phyloP scores from a whole-genome alignment of 2,113 vertebrate genomes.

The Phocoena phocoena region DNA sequence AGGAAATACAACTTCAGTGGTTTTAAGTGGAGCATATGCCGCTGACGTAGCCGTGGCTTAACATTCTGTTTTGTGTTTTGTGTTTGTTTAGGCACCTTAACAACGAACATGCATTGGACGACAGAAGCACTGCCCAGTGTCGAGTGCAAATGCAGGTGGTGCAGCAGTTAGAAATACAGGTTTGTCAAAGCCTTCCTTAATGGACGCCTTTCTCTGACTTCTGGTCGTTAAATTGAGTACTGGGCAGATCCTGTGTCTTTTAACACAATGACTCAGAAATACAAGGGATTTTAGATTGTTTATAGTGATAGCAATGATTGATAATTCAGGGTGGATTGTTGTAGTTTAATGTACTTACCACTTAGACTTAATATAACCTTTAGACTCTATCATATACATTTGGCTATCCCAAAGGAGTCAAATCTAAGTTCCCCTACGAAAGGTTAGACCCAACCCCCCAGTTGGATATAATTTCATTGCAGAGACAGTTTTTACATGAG shows the following conservation, averaged over 20 bases:
- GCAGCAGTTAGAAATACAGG: slow-evolving; percentile 99
- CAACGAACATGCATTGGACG: slow-evolving; percentile 97
- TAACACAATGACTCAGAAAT: neutral
- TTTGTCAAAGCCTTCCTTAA: slow-evolving; percentile 80
- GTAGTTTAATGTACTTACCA: neutral
- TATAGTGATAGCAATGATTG: neutral
- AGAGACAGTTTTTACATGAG: neutral
- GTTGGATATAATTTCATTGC: slow-evolving; percentile 15
- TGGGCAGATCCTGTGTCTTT: neutral
- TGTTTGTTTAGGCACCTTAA: slow-evolving; percentile 95
- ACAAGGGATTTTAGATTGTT: neutral
- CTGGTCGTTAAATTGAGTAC: neutral
- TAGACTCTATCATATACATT: neutral
- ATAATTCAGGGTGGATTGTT: neutral
- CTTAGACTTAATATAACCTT: neutral
- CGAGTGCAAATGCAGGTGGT: slow-evolving; percentile 99
- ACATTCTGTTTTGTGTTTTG: slow-evolving; percentile 55
- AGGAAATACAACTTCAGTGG: neutral
- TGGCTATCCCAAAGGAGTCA: neutral
- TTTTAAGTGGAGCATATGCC: neutral
- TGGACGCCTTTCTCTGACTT: slow-evolving; percentile 16
- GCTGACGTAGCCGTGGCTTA: neutral
- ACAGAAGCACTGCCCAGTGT: slow-evolving; percentile 98
- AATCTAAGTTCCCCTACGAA: neutral
- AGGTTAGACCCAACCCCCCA: neutral